These are phyloP conservation scores for Sebastolobus alascanus DNA, from an alignment of 2,797 vertebrate genomes.

Conservation along the genomic window DNA sequence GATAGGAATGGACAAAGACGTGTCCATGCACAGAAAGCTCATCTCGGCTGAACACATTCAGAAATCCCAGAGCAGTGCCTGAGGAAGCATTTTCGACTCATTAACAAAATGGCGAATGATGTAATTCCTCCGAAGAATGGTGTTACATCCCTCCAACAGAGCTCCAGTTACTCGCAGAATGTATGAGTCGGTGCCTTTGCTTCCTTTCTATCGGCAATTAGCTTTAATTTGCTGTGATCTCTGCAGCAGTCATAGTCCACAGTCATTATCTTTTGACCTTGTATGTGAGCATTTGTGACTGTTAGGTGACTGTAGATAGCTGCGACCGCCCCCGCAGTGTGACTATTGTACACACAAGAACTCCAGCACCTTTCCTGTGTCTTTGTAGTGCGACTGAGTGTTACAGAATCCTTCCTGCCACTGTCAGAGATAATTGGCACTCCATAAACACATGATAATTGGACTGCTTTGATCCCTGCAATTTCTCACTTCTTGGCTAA, in stretches of 20 bases:
- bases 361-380: conserved; percentile 61
- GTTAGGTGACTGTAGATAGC: conserved; percentile 52
- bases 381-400: conserved; percentile 72
- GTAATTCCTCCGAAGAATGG: conserved; percentile 60
- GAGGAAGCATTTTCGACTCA: conserved; percentile 55
- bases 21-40: conserved; percentile 5
- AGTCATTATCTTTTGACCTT: conserved; percentile 57
- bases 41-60: conserved; percentile 23
- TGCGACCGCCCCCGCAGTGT: conserved; percentile 54
- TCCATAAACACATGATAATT: conserved; percentile 85
- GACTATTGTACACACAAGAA: conserved; percentile 59
- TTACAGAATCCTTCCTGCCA: conserved; percentile 75
- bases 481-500: conserved; percentile 78
- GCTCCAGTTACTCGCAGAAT: conserved; percentile 41
- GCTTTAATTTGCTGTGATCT: conserved; percentile 64
- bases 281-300: conserved; percentile 51
- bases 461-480: conserved; percentile 82
- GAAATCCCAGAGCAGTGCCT: conserved; percentile 51
- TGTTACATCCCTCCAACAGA: conserved; percentile 51
- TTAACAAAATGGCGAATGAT: conserved; percentile 68
- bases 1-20: conserved; percentile 31
- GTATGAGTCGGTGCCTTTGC: conserved; percentile 17
- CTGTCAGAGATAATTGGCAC: conserved; percentile 83
- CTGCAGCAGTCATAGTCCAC: conserved; percentile 20
- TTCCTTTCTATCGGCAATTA: conserved; percentile 60